phyloP scores from a whole-genome alignment of 2,888 invertebrate species.

The Oxycera nigricornis region DNA sequence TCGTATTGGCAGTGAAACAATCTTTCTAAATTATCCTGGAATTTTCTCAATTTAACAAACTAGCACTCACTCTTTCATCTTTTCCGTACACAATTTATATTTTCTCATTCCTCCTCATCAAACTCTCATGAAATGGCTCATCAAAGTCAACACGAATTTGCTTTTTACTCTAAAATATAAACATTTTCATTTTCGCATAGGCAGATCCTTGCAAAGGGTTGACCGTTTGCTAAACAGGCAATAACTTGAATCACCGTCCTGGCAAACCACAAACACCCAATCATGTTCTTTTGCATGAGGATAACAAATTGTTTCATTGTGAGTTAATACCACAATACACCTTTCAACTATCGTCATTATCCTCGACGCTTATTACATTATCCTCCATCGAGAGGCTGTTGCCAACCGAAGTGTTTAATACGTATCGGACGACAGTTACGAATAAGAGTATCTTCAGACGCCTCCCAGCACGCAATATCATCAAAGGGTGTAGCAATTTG shows the following conservation, averaged over 20 bases:
- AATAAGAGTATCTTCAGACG: neutral
- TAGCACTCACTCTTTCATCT: too few relatives aligned
- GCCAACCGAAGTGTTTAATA: neutral
- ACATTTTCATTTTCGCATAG: conserved; percentile 8
- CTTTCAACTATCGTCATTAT: neutral
- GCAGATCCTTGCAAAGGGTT: neutral
- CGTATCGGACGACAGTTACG: too few relatives aligned
- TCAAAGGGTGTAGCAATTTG: neutral
- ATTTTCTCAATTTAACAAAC: too few relatives aligned
- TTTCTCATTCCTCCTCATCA: too few relatives aligned
- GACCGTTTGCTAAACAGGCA: conserved; percentile 15
- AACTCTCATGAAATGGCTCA: neutral
- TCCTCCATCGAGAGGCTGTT: neutral
- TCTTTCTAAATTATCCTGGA: too few relatives aligned
- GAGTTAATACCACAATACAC: conserved; percentile 5
- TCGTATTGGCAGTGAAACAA: too few relatives aligned
- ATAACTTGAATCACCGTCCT: neutral
- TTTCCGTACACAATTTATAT: too few relatives aligned
- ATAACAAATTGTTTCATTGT: neutral
- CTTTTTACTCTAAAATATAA: neutral
- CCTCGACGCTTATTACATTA: neutral
- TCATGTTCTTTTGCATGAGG: neutral
- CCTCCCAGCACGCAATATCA: conserved; percentile 7
- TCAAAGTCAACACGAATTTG: conserved; percentile 24
- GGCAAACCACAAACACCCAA: conserved; percentile 37